These are phyloP conservation scores for Drosophila bocki DNA, from an alignment of 1,140 invertebrate genomes.

Conservation along the genomic window DNA sequence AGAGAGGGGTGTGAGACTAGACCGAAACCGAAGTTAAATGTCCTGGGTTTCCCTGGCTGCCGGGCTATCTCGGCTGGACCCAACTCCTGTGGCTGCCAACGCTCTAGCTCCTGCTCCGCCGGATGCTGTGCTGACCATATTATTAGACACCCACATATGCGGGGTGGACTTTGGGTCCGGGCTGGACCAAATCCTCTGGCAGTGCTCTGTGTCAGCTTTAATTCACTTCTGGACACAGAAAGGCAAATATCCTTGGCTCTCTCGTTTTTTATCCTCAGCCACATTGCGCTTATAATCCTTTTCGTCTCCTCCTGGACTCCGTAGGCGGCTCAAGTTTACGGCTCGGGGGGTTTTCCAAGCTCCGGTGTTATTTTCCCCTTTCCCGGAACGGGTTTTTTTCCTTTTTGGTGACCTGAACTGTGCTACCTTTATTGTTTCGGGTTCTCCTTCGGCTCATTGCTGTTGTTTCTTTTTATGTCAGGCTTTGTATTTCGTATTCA, in stretches of 20 bases:
- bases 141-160: constrained; percentile 59
- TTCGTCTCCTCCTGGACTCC: constrained; percentile 43
- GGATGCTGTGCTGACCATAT: constrained; percentile 44
- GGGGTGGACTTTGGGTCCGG: background rate
- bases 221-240: constrained; percentile 50
- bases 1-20: constrained; percentile 1
- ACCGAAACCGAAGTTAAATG: constrained; percentile 63
- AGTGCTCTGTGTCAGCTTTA: constrained; percentile 44
- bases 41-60: constrained; percentile 37
- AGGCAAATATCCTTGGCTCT: constrained; percentile 39
- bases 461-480: constrained; percentile 35
- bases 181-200: constrained; percentile 17
- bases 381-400: constrained; percentile 12
- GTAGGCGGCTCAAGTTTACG: constrained; percentile 65
- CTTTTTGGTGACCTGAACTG: constrained; percentile 54
- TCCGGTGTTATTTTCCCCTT: constrained; percentile 40
- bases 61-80: constrained; percentile 26
- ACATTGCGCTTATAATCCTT: constrained; percentile 69
- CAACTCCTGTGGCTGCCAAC: constrained; percentile 36
- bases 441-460: constrained; percentile 11
- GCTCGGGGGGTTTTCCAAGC: constrained; percentile 25
- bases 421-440: constrained; percentile 67
- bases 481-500: constrained; percentile 55
- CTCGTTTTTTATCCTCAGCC: constrained; percentile 43
- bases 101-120: background rate